phyloP scores from a whole-genome alignment of 2,888 invertebrate genomes.

The Tetheella fluctuosa region DNA sequence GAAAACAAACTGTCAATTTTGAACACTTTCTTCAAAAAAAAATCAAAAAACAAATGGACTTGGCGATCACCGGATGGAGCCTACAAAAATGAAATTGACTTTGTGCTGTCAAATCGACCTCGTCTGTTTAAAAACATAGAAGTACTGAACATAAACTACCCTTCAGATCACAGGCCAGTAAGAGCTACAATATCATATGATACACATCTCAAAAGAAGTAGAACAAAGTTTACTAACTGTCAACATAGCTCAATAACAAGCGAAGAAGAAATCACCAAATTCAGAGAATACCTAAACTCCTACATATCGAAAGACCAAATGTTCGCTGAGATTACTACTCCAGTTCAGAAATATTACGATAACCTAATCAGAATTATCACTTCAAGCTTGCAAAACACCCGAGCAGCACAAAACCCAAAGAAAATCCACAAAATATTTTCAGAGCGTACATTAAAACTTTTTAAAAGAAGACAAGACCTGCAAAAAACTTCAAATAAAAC shows the following conservation, averaged over 20 bases:
- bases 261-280: slow-evolving; percentile 20
- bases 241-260: slow-evolving; percentile 3
- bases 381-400: no score
- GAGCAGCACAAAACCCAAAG: no score
- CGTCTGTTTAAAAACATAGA: slow-evolving; percentile 21
- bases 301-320: not conserved
- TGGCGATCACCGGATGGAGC: no score
- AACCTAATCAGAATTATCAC: slow-evolving; percentile 24
- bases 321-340: no score
- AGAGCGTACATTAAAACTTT: slow-evolving; percentile 14
- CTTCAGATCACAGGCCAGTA: not conserved
- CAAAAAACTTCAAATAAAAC: slow-evolving; percentile 23
- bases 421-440: slow-evolving; percentile 15
- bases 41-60: no score
- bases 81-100: slow-evolving; percentile 34
- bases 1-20: no score
- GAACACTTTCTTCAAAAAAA: no score
- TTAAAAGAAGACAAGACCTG: slow-evolving; percentile 24
- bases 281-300: slow-evolving; percentile 17
- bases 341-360: slow-evolving; percentile 26
- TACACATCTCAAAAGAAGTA: not conserved
- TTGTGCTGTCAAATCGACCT: slow-evolving; percentile 26
- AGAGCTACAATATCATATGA: not conserved
- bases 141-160: no score
- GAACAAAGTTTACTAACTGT: not conserved